Conservation (phyloP, 2,113 vertebrate species). For the Edolisoma coerulescens region DNA sequence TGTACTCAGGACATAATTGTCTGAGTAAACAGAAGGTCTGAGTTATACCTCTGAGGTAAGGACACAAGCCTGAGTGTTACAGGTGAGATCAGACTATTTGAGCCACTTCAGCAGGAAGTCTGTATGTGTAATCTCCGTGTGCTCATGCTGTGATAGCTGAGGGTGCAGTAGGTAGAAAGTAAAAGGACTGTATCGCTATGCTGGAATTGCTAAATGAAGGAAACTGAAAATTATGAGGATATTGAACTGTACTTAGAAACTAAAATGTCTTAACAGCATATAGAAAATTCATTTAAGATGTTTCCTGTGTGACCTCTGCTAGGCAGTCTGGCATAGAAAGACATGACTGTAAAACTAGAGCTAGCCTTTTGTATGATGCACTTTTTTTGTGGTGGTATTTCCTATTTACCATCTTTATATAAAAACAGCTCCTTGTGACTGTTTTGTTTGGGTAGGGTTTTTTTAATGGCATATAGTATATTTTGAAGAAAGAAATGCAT, state of each 20-base stretch:
- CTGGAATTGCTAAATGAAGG: background rate
- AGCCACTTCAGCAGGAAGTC: background rate
- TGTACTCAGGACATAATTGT: background rate
- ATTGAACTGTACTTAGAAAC: background rate
- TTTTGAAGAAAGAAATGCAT: background rate
- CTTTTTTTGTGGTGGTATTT: background rate
- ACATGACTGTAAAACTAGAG: background rate
- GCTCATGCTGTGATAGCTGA: background rate
- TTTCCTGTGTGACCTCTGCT: background rate
- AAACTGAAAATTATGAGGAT: background rate
- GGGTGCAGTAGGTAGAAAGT: background rate
- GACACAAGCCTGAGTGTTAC: background rate
- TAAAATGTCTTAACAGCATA: background rate
- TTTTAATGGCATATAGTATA: background rate
- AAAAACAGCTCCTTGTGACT: background rate
- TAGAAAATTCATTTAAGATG: background rate
- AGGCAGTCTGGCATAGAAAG: background rate
- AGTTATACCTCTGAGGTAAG: background rate
- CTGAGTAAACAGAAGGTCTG: background rate
- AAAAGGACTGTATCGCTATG: background rate
- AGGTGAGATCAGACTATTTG: background rate
- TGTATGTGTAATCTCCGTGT: rapidly evolving
- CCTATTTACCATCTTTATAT: background rate
- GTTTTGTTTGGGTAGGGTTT: background rate
- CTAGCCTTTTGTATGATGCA: background rate